Evolutionary conservation across 2,113 vertebrate genomes (phyloP).

Genomic region (Clupea harengus): DNA sequence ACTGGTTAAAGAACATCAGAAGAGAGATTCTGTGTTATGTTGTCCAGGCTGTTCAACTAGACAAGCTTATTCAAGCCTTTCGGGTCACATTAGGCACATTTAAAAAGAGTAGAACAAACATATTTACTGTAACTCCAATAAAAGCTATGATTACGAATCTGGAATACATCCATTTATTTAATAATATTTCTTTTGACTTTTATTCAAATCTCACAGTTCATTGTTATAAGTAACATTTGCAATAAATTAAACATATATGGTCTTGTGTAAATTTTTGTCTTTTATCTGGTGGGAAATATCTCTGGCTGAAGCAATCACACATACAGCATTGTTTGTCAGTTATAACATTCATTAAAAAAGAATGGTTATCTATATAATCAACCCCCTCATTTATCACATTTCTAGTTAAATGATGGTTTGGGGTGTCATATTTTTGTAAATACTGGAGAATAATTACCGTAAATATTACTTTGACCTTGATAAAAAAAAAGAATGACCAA

Average conservation of each 20-base stretch:
- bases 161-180: constrained; percentile 12
- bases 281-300: constrained; percentile 52
- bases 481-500: not conserved
- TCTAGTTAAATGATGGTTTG: not conserved
- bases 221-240: constrained; percentile 79
- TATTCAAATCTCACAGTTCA: constrained; percentile 61
- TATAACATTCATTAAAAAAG: constrained; percentile 56
- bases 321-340: constrained; percentile 34
- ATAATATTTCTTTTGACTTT: constrained; percentile 23
- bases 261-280: constrained; percentile 65
- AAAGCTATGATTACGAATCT: not conserved
- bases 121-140: not conserved
- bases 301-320: constrained; percentile 38
- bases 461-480: constrained; percentile 20
- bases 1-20: too few species aligned
- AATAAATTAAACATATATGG: constrained; percentile 94
- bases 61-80: too few species aligned
- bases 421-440: constrained; percentile 15
- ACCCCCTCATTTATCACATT: constrained; percentile 23
- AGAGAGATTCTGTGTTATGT: too few species aligned
- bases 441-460: constrained; percentile 8
- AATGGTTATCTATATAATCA: constrained; percentile 86
- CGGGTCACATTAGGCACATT: too few species aligned
- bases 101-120: too few species aligned
- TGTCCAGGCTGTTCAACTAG: too few species aligned